Conservation (phyloP, 2,888 invertebrate genomes). For the Lamellibrachia satsuma region DNA sequence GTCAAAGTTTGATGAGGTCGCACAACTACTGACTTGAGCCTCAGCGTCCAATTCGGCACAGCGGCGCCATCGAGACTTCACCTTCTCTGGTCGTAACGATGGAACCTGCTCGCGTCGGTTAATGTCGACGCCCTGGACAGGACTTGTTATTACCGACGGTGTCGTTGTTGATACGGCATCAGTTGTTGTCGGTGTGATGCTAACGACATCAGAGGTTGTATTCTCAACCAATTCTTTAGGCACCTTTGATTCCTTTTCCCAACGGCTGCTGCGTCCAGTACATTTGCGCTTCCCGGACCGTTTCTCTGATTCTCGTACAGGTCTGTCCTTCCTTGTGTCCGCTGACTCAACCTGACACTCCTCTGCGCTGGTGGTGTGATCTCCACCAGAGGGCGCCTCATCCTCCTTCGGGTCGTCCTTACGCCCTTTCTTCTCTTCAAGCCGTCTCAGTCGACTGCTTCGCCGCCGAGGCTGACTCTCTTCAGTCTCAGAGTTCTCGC, state of each 20-base stretch:
- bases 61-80: conserved; percentile 45
- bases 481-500: not conserved
- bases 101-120: conserved; percentile 17
- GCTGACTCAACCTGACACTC: not conserved
- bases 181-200: not conserved
- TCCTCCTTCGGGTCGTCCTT: conserved; percentile 12
- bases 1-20: not conserved
- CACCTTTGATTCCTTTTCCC: not conserved
- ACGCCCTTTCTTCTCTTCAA: not conserved
- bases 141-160: not conserved
- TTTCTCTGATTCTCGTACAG: not conserved
- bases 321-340: not conserved
- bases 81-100: conserved; percentile 37
- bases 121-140: not conserved
- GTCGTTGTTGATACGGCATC: not conserved
- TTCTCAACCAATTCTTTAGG: not conserved
- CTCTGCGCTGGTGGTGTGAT: not conserved
- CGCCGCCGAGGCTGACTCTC: not conserved
- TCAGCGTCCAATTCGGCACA: conserved; percentile 42
- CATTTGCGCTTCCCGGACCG: not conserved
- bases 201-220: not conserved
- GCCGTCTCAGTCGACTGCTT: not conserved
- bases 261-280: not conserved
- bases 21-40: not conserved
- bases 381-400: not conserved